Percentiles rank a stretch among this genome's conserved stretches.
These are phyloP conservation scores for Cossypha dichroa DNA, from an alignment of 2,797 vertebrate species.

Conservation along the genomic window DNA sequence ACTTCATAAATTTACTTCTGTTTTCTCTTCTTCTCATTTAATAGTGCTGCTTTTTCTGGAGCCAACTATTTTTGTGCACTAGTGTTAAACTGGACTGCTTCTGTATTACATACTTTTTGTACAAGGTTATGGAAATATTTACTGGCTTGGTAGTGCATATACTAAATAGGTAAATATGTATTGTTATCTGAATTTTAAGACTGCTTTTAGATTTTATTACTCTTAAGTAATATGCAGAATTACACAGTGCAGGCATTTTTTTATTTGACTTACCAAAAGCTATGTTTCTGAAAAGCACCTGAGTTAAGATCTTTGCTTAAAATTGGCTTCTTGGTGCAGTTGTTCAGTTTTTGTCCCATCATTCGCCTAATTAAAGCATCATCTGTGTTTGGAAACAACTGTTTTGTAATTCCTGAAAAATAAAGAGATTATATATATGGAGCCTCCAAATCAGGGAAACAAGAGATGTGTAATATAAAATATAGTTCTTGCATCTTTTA, in stretches of 20 bases:
- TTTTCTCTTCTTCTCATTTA: not conserved
- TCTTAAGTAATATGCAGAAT: not conserved
- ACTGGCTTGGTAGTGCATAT: not conserved
- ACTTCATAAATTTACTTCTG: not conserved
- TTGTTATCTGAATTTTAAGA: not conserved
- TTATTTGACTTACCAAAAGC: constrained; percentile 59
- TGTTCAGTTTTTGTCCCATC: constrained; percentile 81
- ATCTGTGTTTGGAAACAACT: constrained; percentile 76
- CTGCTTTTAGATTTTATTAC: not conserved
- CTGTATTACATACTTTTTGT: not conserved
- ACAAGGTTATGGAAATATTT: not conserved
- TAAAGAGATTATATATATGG: not conserved
- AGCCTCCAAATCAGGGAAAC: not conserved
- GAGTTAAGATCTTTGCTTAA: constrained; percentile 74
- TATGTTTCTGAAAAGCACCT: constrained; percentile 73
- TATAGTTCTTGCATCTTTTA: not conserved
- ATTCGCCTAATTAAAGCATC: constrained; percentile 78
- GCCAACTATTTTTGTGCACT: not conserved
- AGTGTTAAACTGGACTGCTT: not conserved
- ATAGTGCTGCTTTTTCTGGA: not conserved
- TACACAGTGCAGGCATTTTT: not conserved
- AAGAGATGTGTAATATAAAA: not conserved
- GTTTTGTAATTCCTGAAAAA: constrained; percentile 76
- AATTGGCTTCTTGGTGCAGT: constrained; percentile 79
- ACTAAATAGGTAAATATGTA: not conserved